Evolutionary conservation across 2,113 vertebrate species (phyloP), one percentile per base, ranked within the genome.

Genomic region (Tympanuchus pallidicinctus): DNA sequence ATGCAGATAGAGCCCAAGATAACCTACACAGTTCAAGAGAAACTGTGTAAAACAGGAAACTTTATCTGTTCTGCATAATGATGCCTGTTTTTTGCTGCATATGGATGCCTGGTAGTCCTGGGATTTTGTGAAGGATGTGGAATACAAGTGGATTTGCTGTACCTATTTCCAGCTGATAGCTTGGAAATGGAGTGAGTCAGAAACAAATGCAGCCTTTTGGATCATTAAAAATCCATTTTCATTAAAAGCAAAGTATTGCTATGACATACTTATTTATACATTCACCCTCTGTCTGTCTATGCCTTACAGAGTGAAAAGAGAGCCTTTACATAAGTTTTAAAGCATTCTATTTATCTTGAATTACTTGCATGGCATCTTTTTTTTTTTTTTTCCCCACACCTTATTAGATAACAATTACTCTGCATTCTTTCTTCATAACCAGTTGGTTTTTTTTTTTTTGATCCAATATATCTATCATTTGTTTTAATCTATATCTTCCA

Each of bases 221-320:
- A 81, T 95, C 80, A 92, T 88, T 94, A 88, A 92, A 96, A 77
- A 88, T 63, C 86, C 94, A 52, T 93, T 93, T 95, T 96, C 87
- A 89, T 95, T 94, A 96, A 94, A 94, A 90, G 81, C 65, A 76
- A 82, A 79, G 25, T 65, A 89, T 81, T 34, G 32, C 77, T 92
- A 43, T 13, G 43, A 45, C 65, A 93, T 90, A 24, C 91, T 94
- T 96, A 94, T 66, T 93, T 87, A 92, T 87, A 69, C 82, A 82
- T 89, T 94, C 79, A 48, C 91, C 30, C 69, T 15, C 5, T 82
- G 81, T 66, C 92, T 95, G 34, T n/a, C 70, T 91, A 22, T 61
- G 93, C 69, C 66, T 94, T 91, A 86, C 57, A 83, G 34, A 85
- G 48, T 59, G 60, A 71, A 81, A 92, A 92, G 87, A 65, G 69